Base-by-base conservation (phyloP, 2,797 vertebrate species). In the Remorina albescens region DNA sequence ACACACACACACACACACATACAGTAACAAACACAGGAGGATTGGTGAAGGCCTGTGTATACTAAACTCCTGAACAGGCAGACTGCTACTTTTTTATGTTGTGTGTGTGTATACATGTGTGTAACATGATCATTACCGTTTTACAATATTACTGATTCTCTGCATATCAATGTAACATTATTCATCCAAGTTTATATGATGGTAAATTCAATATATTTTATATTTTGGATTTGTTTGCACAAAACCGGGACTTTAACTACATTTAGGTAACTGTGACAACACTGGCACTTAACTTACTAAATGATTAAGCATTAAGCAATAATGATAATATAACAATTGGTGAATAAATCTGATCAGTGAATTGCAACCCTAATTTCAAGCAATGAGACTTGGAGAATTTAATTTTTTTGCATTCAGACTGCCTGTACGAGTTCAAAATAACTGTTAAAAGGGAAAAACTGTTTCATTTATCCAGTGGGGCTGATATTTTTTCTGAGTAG, bases 41-140 rank as follows among this genome's bases (percentile, higher is more conserved):
- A 30, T 47, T 2, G 80, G 84, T 82, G 68, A 66, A 59, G 74
- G 85, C 76, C 46, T 57, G 55, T 47, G 62, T 58, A 49, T 60
- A 34, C 2, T 50, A 64, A 60, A 54, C 21, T 28, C 60, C 21
- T n/a, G 57, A 71, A 54, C 8, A 5, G 58, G 65, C 67, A 54
- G 54, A 47, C 66, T 68, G 2, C 56, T 39, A 21, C 23, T 62
- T 66, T 15, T 59, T 4, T 46, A 46, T 62, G 23, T 51, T 5
- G 37, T 13, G 19, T 56, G n/a, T 46, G 54, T 34, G 46, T n/a
- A n/a, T 2, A 82, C n/a, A 44, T 42, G 36, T 55, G n/a, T 46
- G 19, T 30, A 46, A n/a, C 41, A 12, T 47, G 44, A 47, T 11
- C 3, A 18, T 47, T 16, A 6, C 2, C 18, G 2, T 47, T 23